Conservation (phyloP, 2,113 vertebrate genomes). For the Sitta europaea region DNA sequence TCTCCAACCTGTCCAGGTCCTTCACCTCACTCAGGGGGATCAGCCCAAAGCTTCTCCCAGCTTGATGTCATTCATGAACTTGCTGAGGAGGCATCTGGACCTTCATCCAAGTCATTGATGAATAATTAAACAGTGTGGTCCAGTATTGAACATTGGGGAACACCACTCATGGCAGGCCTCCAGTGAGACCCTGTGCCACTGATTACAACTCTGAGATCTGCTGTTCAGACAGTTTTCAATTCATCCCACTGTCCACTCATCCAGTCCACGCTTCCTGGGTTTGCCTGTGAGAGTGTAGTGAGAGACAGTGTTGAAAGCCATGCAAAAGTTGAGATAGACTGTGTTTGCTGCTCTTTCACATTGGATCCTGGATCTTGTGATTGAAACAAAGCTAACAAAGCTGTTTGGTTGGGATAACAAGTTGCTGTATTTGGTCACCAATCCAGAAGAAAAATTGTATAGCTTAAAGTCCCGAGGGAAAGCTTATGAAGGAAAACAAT, state of each 20-base stretch:
- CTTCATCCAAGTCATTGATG: background rate
- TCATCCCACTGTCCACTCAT: background rate
- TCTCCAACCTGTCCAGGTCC: background rate
- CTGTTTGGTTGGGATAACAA: background rate
- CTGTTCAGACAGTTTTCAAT: background rate
- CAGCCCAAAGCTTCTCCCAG: background rate
- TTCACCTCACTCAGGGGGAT: background rate
- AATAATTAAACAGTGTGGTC: background rate
- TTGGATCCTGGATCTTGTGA: background rate
- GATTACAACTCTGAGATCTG: background rate
- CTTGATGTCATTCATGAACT: background rate
- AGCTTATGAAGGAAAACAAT: background rate
- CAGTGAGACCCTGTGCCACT: accelerated
- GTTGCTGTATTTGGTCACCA: background rate
- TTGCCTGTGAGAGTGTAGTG: background rate
- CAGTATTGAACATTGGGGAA: background rate
- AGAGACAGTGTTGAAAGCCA: background rate
- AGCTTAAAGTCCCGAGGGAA: background rate
- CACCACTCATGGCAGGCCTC: background rate
- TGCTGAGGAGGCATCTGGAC: background rate
- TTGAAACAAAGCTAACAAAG: background rate
- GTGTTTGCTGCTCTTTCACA: background rate
- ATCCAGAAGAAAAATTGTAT: background rate
- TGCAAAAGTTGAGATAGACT: background rate
- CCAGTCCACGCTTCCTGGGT: background rate